These are phyloP conservation scores for Limenitis camilla DNA, from an alignment of 2,888 invertebrate genomes.

Conservation along the genomic window DNA sequence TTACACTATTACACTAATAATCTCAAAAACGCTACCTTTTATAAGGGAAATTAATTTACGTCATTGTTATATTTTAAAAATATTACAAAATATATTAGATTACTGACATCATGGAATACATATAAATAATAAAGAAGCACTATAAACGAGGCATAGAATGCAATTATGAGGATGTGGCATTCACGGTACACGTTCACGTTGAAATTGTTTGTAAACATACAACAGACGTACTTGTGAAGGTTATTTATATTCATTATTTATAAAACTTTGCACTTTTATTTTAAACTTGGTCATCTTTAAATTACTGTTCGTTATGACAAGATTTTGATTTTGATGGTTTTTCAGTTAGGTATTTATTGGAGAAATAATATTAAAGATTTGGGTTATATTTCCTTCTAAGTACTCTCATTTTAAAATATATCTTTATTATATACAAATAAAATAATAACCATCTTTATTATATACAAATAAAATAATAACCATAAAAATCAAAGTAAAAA, in stretches of 20 bases:
- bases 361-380: too few species aligned
- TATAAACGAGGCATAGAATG: slow-evolving; percentile 23
- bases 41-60: background rate
- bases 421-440: too few species aligned
- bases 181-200: slow-evolving; percentile 42
- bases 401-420: too few species aligned
- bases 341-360: too few species aligned
- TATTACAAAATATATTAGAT: background rate
- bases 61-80: background rate
- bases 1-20: too few species aligned
- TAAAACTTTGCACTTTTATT: slow-evolving; percentile 25
- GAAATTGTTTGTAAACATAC: slow-evolving; percentile 53
- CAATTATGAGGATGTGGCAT: slow-evolving; percentile 31
- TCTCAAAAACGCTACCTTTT: too few species aligned
- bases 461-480: too few species aligned
- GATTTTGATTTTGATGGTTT: too few species aligned
- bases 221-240: slow-evolving; percentile 33
- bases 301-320: too few species aligned
- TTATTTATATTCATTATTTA: slow-evolving; percentile 19
- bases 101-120: slow-evolving; percentile 19
- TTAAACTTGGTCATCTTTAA: slow-evolving; percentile 19
- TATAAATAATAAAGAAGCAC: slow-evolving; percentile 21
- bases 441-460: too few species aligned
- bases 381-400: too few species aligned
- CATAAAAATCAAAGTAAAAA: too few species aligned